Percentiles rank a stretch among this genome's conserved stretches.
Conservation (phyloP, 2,113 vertebrate species). For the Eurypyga helias region DNA sequence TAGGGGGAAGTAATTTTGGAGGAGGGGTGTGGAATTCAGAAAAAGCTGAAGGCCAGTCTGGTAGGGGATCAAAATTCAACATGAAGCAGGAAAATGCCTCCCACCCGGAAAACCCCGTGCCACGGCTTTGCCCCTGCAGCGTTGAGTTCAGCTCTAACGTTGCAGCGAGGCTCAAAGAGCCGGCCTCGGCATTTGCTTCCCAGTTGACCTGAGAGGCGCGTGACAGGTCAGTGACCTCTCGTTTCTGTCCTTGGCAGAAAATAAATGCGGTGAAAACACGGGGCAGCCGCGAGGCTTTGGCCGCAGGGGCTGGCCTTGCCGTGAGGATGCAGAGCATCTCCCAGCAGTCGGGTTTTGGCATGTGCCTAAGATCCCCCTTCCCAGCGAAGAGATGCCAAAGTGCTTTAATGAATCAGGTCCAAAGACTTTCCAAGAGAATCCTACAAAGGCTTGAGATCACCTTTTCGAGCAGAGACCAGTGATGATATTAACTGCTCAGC, state of each 20-base stretch:
- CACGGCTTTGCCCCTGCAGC: not conserved
- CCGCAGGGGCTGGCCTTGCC: not conserved
- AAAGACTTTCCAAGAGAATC: slow-evolving; percentile 43
- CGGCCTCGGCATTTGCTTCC: accelerated
- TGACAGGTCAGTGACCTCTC: accelerated
- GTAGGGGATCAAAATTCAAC: not conserved
- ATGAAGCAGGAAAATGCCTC: not conserved
- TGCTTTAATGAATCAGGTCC: slow-evolving; percentile 53
- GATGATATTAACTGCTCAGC: slow-evolving; percentile 2
- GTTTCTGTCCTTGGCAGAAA: not conserved
- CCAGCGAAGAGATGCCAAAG: slow-evolving; percentile 41
- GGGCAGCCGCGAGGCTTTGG: not conserved
- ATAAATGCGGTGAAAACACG: accelerated
- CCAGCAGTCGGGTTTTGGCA: not conserved
- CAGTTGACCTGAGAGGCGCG: not conserved
- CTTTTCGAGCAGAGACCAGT: slow-evolving; percentile 9
- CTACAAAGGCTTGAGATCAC: not conserved
- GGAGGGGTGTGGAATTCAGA: not conserved
- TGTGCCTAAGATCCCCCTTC: slow-evolving; percentile 8
- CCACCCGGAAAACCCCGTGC: not conserved
- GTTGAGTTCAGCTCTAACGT: accelerated
- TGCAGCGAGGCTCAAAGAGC: not conserved
- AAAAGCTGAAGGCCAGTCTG: slow-evolving; percentile 1
- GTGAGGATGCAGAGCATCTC: not conserved
- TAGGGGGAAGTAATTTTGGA: not conserved